These are phyloP conservation scores for Agrypnia vestita DNA, from an alignment of 1,140 invertebrate species.

Conservation along the genomic window DNA sequence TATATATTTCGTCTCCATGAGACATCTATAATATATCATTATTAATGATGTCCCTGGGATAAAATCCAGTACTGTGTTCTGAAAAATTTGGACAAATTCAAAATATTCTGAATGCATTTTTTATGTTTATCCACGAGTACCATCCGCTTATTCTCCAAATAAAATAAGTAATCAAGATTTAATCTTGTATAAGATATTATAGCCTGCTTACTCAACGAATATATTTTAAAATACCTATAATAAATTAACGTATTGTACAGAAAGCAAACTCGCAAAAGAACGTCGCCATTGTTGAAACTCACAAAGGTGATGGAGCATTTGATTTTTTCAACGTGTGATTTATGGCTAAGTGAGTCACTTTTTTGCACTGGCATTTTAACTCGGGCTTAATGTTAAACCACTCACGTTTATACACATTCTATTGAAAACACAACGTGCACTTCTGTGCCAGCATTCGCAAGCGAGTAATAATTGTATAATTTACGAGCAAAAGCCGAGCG, in stretches of 20 bases:
- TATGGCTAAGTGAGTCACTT: conserved; percentile 24
- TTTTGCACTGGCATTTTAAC: conserved; percentile 1
- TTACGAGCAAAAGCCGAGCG: not conserved
- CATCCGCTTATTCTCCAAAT: too few relatives aligned
- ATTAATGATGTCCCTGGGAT: too few relatives aligned
- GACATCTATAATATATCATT: too few relatives aligned
- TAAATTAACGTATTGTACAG: not conserved
- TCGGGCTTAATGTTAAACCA: not conserved
- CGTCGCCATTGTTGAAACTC: conserved; percentile 3
- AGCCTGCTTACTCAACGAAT: too few relatives aligned
- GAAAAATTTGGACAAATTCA: too few relatives aligned
- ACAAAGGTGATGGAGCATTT: not conserved
- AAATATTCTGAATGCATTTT: too few relatives aligned
- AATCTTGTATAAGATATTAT: too few relatives aligned
- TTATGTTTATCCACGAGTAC: too few relatives aligned
- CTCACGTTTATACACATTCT: conserved; percentile 15
- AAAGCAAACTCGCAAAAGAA: not conserved
- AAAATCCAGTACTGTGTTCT: too few relatives aligned
- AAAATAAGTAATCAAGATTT: too few relatives aligned
- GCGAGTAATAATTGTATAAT: conserved; percentile 17
- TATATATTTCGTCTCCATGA: too few relatives aligned
- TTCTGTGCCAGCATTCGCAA: not conserved
- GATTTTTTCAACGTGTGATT: conserved; percentile 6
- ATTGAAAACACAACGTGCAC: conserved; percentile 23
- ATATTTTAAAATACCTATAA: not conserved